Base-by-base conservation (phyloP, 2,113 vertebrate genomes). In the Caloenas nicobarica region DNA sequence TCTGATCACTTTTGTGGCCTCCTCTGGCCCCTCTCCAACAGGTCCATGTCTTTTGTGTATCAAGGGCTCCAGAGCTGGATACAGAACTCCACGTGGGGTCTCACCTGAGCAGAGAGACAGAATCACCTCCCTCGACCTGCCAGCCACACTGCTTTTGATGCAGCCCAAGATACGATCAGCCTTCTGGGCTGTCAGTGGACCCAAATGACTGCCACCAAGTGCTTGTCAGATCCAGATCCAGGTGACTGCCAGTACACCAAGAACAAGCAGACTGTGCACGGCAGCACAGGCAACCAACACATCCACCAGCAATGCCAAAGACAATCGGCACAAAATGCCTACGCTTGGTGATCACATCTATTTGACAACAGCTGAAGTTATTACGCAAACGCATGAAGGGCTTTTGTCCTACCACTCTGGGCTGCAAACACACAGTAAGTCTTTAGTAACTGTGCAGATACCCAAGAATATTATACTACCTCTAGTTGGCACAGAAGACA, bases 251-350 rank as follows among this genome's bases (percentile, higher is more conserved):
- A 87, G 46, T 4, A 25, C 50, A 28, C 40, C 8, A 3, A 79
- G 4, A 64, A 10, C 2, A 3, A 82, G 50, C 24, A 46, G 61
- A 22, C 71, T 11, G 5, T 10, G 24, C 13, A 17, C 0, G 0
- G 61, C 66, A 83, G 2, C 10, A 33, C 48, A 48, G 13, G 16
- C 62, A 81, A 58, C 5, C 68, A 73, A 28, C 36, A 48, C 0
- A n/a, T 68, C 26, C 89, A 88, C 26, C 68, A 92, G 31, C 16
- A 57, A 13, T 0, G 6, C 54, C 53, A 72, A 48, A 91, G 57
- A 64, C 1, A 8, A 57, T 16, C 10, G 9, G 38, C 33, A 40
- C 5, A 0, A 77, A 88, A 77, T 2, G 18, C 22, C 71, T 22
- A 1, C 3, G 34, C 61, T 57, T 65, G 44, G 34, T 36, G 50